Base-by-base conservation (phyloP, 2,113 vertebrate species). In the Mohoua ochrocephala region DNA sequence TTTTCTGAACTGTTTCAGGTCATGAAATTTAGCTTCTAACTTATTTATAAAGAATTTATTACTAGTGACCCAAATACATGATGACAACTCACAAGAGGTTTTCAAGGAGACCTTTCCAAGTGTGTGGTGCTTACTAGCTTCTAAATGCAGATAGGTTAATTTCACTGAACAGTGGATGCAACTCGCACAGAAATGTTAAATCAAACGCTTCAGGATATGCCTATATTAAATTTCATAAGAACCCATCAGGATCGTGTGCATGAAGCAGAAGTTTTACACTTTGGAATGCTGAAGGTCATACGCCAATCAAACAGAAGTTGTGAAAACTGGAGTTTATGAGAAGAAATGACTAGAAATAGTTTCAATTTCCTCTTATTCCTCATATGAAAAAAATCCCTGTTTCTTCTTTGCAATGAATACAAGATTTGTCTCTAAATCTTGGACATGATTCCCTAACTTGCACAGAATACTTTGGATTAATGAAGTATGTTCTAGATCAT, bases 41-140 rank as follows among this genome's bases (percentile, higher is more conserved):
- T 84, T 64, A 56, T 89, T 94, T 81, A 85, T 75, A 57, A 63
- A 39, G 23, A 75, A 92, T 88, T 95, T 95, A 93, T 96, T 92
- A 57, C 23, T 77, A 61, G 45, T 81, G 70, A 94, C 47, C 37
- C 41, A 88, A 77, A 80, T 84, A 27, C 42, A 31, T 57, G 23
- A 64, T 70, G 82, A 61, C 73, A 92, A 69, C 42, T 68, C 64
- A 56, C 64, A 81, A 31, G 71, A 82, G 26, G 18, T 64, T 76
- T 87, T 56, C 92, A 75, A 89, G 26, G 47, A 79, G 45, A 86
- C 22, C 12, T 93, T 84, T 95, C 33, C 2, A 1, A 75, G 6
- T 33, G 15, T 63, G 41, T 60, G 31, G 35, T 74, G 6, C 11
- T 82, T 86, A 6, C 47, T 23, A 39, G 35, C 28, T 75, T 89